A percentile compares a stretch with the other conserved stretches of the same genome.
These are phyloP conservation scores for Marcusenius ussheri DNA, from an alignment of 2,113 vertebrate genomes.

Conservation along the genomic window DNA sequence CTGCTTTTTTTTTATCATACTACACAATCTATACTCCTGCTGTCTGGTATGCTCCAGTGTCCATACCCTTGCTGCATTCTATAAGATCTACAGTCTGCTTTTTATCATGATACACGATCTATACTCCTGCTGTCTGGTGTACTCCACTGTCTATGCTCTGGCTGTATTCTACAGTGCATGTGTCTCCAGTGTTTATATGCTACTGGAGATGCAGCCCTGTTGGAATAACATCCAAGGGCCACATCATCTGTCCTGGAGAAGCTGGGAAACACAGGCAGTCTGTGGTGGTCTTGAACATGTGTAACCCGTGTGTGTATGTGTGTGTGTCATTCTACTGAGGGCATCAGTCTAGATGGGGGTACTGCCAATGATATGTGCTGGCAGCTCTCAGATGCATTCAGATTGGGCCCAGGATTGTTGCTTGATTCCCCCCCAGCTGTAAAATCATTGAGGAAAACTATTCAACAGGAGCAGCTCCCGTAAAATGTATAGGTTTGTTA, in stretches of 20 bases:
- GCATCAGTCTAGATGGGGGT: not conserved
- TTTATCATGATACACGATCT: not conserved
- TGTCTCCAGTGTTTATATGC: constrained; percentile 94
- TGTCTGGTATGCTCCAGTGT: not conserved
- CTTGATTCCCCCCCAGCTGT: not conserved
- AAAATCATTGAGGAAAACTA: not conserved
- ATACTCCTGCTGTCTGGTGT: not conserved
- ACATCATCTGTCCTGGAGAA: constrained; percentile 32
- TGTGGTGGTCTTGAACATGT: not conserved
- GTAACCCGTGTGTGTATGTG: not conserved
- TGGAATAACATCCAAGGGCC: constrained; percentile 90
- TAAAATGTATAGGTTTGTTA: not conserved
- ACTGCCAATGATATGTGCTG: not conserved
- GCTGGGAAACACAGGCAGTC: not conserved
- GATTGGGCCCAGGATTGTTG: not conserved
- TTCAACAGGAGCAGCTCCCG: not conserved
- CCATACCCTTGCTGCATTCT: not conserved
- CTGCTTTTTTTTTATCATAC: not conserved
- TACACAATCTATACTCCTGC: not conserved
- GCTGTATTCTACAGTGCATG: constrained; percentile 99
- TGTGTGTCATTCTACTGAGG: not conserved
- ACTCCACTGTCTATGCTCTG: constrained; percentile 54
- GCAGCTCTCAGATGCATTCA: not conserved
- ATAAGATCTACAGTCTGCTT: not conserved
- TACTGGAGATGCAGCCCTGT: constrained; percentile 96